Base-by-base conservation (phyloP, 2,113 vertebrate genomes). In the Grus americana region DNA sequence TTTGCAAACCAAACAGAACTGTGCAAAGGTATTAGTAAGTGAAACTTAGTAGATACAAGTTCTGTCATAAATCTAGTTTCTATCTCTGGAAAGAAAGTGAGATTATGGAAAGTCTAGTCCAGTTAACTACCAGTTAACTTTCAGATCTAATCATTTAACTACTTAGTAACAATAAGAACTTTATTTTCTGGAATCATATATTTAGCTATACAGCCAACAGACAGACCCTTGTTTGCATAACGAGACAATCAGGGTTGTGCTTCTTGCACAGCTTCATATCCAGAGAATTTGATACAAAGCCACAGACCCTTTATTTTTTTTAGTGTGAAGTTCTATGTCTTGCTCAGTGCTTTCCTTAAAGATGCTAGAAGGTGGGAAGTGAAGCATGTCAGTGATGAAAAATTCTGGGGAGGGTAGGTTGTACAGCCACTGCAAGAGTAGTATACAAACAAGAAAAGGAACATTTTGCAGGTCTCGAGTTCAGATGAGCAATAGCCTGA, bases 211-310 rank as follows among this genome's bases (percentile, higher is more conserved):
- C n/a, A 40, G 6, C 30, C 36, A 13, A 13, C 36, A 57, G 52
- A 23, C 23, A 59, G 44, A 44, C 23, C 38, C 44, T 55, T 2
- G 1, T 38, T 80, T 80, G 74, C n/a, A 21, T 42, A n/a, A 40
- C 1, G 4, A 74, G 67, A 54, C 38, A 21, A 9, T 18, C 78
- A 30, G 72, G 10, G 8, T 1, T 0, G 42, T 10, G 55, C 61
- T 42, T 24, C 63, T 59, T 23, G 55, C 63, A 24, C 40, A n/a
- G 47, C 44, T 47, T 74, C 16, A 16, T 24, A 66, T 73, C 72
- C 78, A 52, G 47, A 42, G 38, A 57, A 85, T 50, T 46, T 32
- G 36, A 40, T 44, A 36, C 32, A 52, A 72, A 85, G 49, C 36
- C 78, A 46, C 30, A 59, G 59, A 62, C 2, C 10, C 29, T 23